These are phyloP conservation scores for Perca schrenkii DNA, from an alignment of 2,113 vertebrate species.

Conservation along the genomic window DNA sequence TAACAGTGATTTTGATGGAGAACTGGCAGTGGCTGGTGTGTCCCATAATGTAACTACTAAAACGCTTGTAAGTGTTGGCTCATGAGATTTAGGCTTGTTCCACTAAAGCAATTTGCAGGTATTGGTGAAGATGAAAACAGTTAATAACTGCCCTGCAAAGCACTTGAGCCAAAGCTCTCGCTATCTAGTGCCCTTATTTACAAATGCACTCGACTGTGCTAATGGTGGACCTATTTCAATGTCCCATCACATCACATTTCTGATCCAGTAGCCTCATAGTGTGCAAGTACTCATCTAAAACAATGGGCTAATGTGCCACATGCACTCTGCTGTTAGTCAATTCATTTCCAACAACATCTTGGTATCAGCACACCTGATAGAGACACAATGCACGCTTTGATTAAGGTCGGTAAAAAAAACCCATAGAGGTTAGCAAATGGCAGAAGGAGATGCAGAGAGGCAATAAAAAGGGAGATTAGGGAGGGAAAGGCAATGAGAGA, in stretches of 20 bases:
- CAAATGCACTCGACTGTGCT: constrained; percentile 47
- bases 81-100: constrained; percentile 59
- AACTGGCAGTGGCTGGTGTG: background rate
- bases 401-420: constrained; percentile 41
- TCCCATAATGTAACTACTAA: background rate
- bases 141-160: constrained; percentile 47
- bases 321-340: constrained; percentile 37
- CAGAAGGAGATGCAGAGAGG: constrained; percentile 48
- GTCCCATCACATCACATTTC: constrained; percentile 56
- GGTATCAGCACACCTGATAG: constrained; percentile 19
- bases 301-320: constrained; percentile 44
- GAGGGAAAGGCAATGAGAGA: constrained; percentile 52
- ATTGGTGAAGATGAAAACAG: constrained; percentile 54
- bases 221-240: constrained; percentile 49
- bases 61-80: constrained; percentile 44
- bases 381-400: constrained; percentile 37
- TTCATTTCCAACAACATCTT: constrained; percentile 22
- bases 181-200: constrained; percentile 53
- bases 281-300: constrained; percentile 50
- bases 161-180: constrained; percentile 41
- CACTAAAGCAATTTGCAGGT: constrained; percentile 58
- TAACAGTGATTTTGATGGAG: constrained; percentile 1
- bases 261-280: constrained; percentile 48
- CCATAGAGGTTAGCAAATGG: constrained; percentile 45
- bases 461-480: constrained; percentile 50